These are phyloP conservation scores for Drosophila mettleri DNA, from an alignment of 2,888 invertebrate species.

Conservation along the genomic window DNA sequence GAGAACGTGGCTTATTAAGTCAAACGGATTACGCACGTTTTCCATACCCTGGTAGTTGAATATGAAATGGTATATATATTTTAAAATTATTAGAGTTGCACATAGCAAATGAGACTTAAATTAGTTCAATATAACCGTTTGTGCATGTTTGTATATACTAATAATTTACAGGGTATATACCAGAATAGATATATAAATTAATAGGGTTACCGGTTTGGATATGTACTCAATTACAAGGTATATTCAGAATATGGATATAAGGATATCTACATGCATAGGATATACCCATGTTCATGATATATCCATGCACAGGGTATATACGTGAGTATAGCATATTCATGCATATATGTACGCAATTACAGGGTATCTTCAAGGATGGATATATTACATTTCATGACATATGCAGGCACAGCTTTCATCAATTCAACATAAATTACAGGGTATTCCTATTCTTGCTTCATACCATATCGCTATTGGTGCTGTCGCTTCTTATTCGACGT, in stretches of 20 bases:
- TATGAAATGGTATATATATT: neutral
- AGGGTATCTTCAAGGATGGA: neutral
- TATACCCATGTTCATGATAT: neutral
- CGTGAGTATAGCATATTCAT: neutral
- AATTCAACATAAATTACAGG: neutral
- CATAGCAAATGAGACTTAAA: no score
- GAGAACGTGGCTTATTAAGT: slow-evolving; percentile 79
- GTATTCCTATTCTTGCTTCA: neutral
- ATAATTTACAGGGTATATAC: neutral
- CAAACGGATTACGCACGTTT: slow-evolving; percentile 70
- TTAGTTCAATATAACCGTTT: no score
- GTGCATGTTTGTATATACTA: neutral
- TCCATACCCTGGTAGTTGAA: neutral
- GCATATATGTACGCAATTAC: neutral
- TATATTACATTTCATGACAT: no score
- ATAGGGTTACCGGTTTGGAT: neutral
- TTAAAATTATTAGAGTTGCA: no score
- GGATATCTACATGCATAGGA: neutral
- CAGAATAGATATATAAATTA: neutral
- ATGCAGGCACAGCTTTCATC: neutral
- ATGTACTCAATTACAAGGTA: neutral
- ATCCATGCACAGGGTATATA: neutral
- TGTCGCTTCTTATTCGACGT: slow-evolving; percentile 45
- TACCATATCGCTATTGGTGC: neutral
- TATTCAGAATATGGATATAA: neutral